Evolutionary conservation across 2,888 invertebrate species (phyloP).

Genomic region (Hemistola chrysoprasaria): DNA sequence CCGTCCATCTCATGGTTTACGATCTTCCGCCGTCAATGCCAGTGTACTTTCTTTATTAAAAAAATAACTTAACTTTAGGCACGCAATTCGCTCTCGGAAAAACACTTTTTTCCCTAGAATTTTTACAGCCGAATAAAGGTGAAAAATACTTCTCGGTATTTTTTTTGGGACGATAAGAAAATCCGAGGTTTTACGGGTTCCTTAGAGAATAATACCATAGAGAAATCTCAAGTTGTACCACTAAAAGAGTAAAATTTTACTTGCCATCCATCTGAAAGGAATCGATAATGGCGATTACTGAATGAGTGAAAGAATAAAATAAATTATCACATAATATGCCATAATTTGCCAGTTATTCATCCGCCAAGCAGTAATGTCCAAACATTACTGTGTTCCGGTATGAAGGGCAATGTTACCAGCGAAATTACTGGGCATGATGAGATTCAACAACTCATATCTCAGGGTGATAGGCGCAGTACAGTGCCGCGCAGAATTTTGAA

Average conservation of each 20-base stretch:
- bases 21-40: neutral
- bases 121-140: conserved; percentile 33
- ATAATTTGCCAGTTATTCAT: too few relatives aligned
- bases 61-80: conserved; percentile 20
- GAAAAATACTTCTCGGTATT: conserved; percentile 22
- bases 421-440: too few relatives aligned
- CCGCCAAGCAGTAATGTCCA: too few relatives aligned
- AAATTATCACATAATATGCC: too few relatives aligned
- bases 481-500: too few relatives aligned
- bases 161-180: conserved; percentile 28
- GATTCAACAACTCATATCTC: too few relatives aligned
- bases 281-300: conserved; percentile 7
- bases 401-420: too few relatives aligned
- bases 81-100: conserved; percentile 21
- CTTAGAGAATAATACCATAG: conserved; percentile 21
- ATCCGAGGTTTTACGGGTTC: conserved; percentile 18
- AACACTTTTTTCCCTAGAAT: conserved; percentile 26
- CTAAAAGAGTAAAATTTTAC: conserved; percentile 27
- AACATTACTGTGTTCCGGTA: too few relatives aligned
- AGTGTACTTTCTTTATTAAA: conserved; percentile 25
- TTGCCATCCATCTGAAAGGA: conserved; percentile 16
- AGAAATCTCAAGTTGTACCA: conserved; percentile 24
- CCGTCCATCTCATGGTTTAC: conserved; percentile 4
- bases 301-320: too few relatives aligned
- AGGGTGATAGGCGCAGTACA: too few relatives aligned